phyloP scores from a whole-genome alignment of 2,888 invertebrate genomes.

The Chesias legatella region DNA sequence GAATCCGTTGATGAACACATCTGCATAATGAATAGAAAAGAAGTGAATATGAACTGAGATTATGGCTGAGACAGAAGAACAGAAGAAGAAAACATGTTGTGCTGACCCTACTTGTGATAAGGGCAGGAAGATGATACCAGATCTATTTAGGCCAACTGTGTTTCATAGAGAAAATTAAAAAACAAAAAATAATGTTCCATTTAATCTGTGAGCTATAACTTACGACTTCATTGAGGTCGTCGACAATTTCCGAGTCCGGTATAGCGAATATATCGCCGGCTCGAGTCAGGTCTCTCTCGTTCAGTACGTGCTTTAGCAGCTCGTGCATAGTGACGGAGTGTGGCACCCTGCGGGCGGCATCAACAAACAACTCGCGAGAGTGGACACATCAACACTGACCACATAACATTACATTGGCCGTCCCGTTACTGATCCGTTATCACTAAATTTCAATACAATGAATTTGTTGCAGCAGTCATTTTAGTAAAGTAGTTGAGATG shows the following conservation, averaged over 20 bases:
- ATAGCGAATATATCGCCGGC: constrained; percentile 96
- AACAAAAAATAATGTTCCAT: too few species aligned
- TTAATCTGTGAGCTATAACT: too few species aligned
- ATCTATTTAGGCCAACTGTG: too few species aligned
- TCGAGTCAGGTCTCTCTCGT: constrained; percentile 92
- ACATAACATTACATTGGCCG: constrained; percentile 21
- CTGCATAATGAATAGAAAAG: too few species aligned
- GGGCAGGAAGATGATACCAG: too few species aligned
- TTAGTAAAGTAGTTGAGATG: constrained; percentile 1
- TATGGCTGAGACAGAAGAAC: too few species aligned
- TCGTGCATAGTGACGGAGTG: constrained; percentile 87
- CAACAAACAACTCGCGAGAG: constrained; percentile 31
- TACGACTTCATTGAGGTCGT: constrained; percentile 91
- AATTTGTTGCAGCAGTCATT: constrained; percentile 3
- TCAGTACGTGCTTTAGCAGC: constrained; percentile 93
- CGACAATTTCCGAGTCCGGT: constrained; percentile 91
- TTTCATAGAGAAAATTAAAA: too few species aligned
- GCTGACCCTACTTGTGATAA: too few species aligned
- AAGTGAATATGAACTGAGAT: too few species aligned
- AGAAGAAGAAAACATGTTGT: too few species aligned
- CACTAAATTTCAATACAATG: constrained; percentile 6
- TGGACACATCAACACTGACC: constrained; percentile 47
- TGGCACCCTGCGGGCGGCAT: constrained; percentile 10
- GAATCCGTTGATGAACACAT: too few species aligned
- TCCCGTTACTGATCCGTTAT: constrained; percentile 20